phyloP scores from a whole-genome alignment of 2,888 invertebrate species.

The Eurytoma californica region DNA sequence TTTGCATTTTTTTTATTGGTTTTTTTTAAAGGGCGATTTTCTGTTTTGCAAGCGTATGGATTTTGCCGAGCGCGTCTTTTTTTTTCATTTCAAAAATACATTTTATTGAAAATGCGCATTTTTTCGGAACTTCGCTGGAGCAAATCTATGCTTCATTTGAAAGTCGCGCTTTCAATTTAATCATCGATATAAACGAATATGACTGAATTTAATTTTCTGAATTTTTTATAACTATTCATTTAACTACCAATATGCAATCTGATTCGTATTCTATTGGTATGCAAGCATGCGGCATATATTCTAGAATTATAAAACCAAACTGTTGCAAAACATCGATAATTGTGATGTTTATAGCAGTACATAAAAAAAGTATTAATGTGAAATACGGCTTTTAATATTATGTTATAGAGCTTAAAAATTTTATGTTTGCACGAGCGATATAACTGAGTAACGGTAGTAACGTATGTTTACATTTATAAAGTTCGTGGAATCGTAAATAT shows the following conservation, averaged over 20 bases:
- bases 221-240: background rate
- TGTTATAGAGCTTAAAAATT: background rate
- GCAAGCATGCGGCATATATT: background rate
- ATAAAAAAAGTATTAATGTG: slow-evolving; percentile 1
- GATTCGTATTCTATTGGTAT: no score
- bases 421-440: background rate
- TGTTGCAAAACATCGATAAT: slow-evolving; percentile 5
- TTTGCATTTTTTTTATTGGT: background rate
- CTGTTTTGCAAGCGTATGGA: slow-evolving; percentile 9
- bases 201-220: background rate
- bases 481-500: no score
- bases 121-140: background rate
- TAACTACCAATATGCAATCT: no score
- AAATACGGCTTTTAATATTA: slow-evolving; percentile 3
- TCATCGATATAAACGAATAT: slow-evolving; percentile 24
- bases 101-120: slow-evolving; percentile 23
- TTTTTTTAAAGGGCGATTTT: slow-evolving; percentile 22
- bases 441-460: no score
- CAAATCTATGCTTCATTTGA: background rate
- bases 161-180: slow-evolving; percentile 9
- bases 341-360: background rate
- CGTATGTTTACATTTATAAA: no score
- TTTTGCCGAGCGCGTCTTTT: slow-evolving; percentile 11
- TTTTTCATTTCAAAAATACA: slow-evolving; percentile 26
- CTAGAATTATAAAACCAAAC: background rate